Base-by-base conservation (phyloP, 2,113 vertebrate species). In the Glareola pratincola region DNA sequence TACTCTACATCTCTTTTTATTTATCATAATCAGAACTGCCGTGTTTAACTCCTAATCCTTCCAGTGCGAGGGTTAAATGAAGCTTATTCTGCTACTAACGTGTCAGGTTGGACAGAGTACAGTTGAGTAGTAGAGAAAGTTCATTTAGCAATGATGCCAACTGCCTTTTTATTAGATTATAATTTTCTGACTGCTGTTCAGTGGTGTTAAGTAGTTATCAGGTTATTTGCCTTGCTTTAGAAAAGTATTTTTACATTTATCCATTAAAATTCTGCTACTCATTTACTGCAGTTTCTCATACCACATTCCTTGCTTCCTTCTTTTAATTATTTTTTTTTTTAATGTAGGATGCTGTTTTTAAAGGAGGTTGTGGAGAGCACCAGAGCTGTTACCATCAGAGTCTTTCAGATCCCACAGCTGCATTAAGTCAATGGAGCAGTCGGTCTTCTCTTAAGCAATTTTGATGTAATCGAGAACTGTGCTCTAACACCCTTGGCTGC, bases 371-470 rank as follows among this genome's bases (percentile, higher is more conserved):
- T 83, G 34, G 56, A 68, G 48, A 91, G 37, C 43, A 74, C n/a
- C 48, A 54, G 24, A 77, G 39, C 29, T 90, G 39, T 92, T 97
- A 92, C 43, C 48, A 84, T 64, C 56, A 91, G 51, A 94, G 81
- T 84, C 56, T 94, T 90, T 91, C 90, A 94, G 51, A 88, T 96
- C 50, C 84, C 63, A 85, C 63, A 88, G 74, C 83, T 90, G 71
- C 21, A 24, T 94, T 94, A 95, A 92, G 77, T 91, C 88, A 95
- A 62, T 72, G 94, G 92, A 94, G 86, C 77, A 94, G 92, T 93
- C 88, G 82, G 67, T 94, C 83, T 89, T 96, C 85, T 97, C 92
- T 96, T 92, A 94, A 89, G 56, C 63, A 94, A 88, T 94, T 96
- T 92, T 94, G 64, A 59, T 84, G 80, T 94, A 95, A 97, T 94